phyloP scores from a whole-genome alignment of 2,113 vertebrate species.

The Nothocercus julius region DNA sequence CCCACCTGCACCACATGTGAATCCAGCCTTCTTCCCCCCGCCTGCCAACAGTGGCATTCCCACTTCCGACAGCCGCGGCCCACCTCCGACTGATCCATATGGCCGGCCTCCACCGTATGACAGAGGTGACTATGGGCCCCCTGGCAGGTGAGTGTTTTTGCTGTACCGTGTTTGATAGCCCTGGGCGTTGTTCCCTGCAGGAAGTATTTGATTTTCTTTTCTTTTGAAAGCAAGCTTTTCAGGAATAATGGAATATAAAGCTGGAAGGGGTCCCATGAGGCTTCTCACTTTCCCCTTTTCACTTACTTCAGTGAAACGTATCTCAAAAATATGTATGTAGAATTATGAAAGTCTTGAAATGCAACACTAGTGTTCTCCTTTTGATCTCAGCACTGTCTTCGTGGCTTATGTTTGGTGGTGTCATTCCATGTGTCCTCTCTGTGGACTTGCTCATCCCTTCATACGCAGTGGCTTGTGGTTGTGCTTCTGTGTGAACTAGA shows the following conservation, averaged over 20 bases:
- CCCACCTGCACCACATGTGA: constrained; percentile 96
- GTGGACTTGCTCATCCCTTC: background rate
- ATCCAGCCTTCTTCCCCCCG: constrained; percentile 98
- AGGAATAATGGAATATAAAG: background rate
- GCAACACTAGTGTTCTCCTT: background rate
- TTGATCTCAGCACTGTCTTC: constrained; percentile 9
- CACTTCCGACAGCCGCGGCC: constrained; percentile 91
- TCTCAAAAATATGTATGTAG: background rate
- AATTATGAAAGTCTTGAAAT: constrained; percentile 9
- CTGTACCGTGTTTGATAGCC: background rate
- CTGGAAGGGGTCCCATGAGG: background rate
- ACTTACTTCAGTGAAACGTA: background rate
- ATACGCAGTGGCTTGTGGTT: constrained; percentile 19
- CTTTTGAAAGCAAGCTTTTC: background rate
- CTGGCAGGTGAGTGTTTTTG: constrained; percentile 87
- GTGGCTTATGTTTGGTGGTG: background rate
- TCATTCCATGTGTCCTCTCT: background rate
- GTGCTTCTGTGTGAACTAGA: constrained; percentile 10
- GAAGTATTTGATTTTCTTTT: background rate
- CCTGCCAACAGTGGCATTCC: constrained; percentile 94
- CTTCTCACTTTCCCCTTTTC: background rate
- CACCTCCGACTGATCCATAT: constrained; percentile 93
- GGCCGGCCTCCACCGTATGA: constrained; percentile 96
- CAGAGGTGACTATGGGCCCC: constrained; percentile 94
- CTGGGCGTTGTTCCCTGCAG: background rate